Percentiles rank a stretch among this genome's conserved stretches.
Evolutionary conservation across 2,797 vertebrate genomes (phyloP).

Genomic region (Chelidonichthys spinosus): DNA sequence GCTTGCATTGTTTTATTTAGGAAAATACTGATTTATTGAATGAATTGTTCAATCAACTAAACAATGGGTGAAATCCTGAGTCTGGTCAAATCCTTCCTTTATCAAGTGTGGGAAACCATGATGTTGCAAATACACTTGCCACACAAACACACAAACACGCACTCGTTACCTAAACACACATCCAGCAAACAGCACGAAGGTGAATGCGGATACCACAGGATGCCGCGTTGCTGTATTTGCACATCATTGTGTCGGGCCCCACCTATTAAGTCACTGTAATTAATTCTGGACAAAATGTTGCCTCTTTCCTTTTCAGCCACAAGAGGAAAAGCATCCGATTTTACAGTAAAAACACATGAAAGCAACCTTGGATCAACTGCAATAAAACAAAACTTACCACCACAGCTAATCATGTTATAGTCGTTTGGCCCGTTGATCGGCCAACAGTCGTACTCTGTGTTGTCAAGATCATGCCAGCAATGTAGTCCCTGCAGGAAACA

Average conservation of each 20-base stretch:
- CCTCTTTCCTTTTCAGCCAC: neutral
- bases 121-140: no score
- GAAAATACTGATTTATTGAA: no score
- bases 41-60: no score
- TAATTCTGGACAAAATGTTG: neutral
- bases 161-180: neutral
- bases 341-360: constrained; percentile 1
- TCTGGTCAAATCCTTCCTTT: no score
- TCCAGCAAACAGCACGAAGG: neutral
- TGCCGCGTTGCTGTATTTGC: constrained; percentile 10
- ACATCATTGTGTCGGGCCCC: neutral
- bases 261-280: constrained; percentile 11
- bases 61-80: no score
- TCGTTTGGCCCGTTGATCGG: constrained; percentile 81
- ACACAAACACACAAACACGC: constrained; percentile 4
- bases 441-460: constrained; percentile 85
- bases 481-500: constrained; percentile 63
- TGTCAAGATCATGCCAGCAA: constrained; percentile 85
- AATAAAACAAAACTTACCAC: constrained; percentile 58
- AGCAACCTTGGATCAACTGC: neutral
- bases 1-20: no score
- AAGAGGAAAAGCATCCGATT: constrained; percentile 2
- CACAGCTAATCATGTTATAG: constrained; percentile 85
- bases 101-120: no score
- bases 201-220: neutral